Base-by-base conservation (phyloP, 2,113 vertebrate genomes). In the Grantiella picta region DNA sequence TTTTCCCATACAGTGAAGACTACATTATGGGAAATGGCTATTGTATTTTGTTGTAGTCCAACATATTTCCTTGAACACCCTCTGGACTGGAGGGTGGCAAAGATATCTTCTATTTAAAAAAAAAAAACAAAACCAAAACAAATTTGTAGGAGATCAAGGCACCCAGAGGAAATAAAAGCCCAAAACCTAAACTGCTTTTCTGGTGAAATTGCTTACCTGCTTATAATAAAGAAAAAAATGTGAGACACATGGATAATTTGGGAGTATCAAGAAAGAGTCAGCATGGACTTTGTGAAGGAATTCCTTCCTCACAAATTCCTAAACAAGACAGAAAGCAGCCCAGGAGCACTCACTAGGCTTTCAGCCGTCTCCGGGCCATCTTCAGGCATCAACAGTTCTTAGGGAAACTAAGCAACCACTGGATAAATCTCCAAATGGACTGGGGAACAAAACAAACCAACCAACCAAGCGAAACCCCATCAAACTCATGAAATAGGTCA, bases 351-450 rank as follows among this genome's bases (percentile, higher is more conserved):
- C 15, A 1, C 10, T 50, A 29, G 38, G 21, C 12, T 76, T 82
- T 76, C 40, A 72, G 6, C 11, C 0, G 0, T 11, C 16, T 77
- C 35, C 16, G 5, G 11, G 15, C 28, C n/a, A 20, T 14, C 9
- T 61, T 78, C 0, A 0, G 21, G 29, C 20, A 42, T 33, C 1
- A 2, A 9, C 17, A 69, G 19, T 20, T 86, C 66, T 72, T 44
- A 28, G 7, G n/a, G 7, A 91, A 94, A 57, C 19, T 15, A 53
- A 77, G 21, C 16, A 81, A 53, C 7, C 15, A 33, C 1, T 3
- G 29, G 25, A n/a, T n/a, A 53, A 82, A 24, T 53, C 22, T 76
- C 31, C 33, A 44, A 2, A 15, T 4, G 3, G 35, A 45, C 3
- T n/a, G 11, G 14, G 6, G 10, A 60, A 49, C 6, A 52, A 66